Percentiles rank a stretch among this genome's conserved stretches.
Evolutionary conservation across 2,888 invertebrate species (phyloP).

Genomic region (Macropis europaea): DNA sequence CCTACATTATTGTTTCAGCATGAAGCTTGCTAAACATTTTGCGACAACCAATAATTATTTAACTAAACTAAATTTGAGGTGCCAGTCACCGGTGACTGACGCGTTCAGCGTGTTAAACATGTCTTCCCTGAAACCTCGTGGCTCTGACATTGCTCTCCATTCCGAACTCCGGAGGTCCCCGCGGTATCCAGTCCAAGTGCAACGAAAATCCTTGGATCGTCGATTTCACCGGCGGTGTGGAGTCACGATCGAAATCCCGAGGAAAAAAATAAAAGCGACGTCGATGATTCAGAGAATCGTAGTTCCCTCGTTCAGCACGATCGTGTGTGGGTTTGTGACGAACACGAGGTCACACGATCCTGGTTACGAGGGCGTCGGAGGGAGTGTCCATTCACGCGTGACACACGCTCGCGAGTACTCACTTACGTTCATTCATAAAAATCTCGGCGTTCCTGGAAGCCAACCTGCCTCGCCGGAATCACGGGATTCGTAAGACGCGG

Average conservation of each 20-base stretch:
- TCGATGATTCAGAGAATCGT: constrained; percentile 46
- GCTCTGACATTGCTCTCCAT: neutral
- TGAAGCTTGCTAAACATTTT: too few relatives aligned
- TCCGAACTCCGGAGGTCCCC: neutral
- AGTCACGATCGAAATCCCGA: constrained; percentile 39
- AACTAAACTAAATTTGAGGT: too few relatives aligned
- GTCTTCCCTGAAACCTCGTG: too few relatives aligned
- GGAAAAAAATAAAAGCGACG: neutral
- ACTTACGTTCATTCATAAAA: constrained; percentile 66
- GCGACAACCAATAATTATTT: too few relatives aligned
- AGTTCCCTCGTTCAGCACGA: neutral
- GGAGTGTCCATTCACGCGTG: constrained; percentile 57
- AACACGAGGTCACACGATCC: neutral
- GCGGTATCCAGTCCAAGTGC: too few relatives aligned
- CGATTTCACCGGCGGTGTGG: constrained; percentile 3
- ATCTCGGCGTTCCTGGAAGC: constrained; percentile 54
- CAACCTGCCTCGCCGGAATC: constrained; percentile 10
- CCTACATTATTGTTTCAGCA: too few relatives aligned
- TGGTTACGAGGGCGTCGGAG: constrained; percentile 26
- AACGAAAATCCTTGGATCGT: constrained; percentile 20
- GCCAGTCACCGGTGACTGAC: too few relatives aligned
- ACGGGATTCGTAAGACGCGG: constrained; percentile 39
- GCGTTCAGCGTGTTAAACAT: too few relatives aligned
- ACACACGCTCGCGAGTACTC: constrained; percentile 45
- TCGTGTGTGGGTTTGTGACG: neutral